These are phyloP conservation scores for Andrena minutula DNA, from an alignment of 2,888 invertebrate species.

Conservation along the genomic window DNA sequence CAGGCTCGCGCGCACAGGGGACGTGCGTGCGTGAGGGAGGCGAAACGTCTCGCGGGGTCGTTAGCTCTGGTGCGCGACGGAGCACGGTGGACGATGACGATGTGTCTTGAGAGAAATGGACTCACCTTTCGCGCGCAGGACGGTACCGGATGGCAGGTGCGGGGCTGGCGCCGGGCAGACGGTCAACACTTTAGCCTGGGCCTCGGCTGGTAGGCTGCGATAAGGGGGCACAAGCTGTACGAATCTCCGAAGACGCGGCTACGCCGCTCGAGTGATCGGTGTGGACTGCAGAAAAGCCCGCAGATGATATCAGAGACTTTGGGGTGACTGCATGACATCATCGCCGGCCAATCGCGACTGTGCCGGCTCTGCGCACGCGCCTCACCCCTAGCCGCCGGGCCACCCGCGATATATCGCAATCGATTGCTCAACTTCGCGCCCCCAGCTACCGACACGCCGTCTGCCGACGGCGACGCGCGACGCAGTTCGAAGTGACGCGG, in stretches of 20 bases:
- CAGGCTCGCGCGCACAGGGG: slow-evolving; percentile 27
- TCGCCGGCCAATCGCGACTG: slow-evolving; percentile 78
- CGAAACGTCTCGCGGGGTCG: slow-evolving; percentile 58
- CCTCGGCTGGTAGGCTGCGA: not conserved
- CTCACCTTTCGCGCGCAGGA: slow-evolving; percentile 64
- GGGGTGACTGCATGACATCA: slow-evolving; percentile 84
- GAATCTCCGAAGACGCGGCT: slow-evolving; percentile 76
- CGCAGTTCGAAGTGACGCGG: slow-evolving; percentile 62
- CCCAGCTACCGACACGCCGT: slow-evolving; percentile 55
- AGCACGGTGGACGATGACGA: slow-evolving; percentile 25
- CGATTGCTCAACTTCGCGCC: slow-evolving; percentile 81
- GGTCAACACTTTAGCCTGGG: slow-evolving; percentile 43
- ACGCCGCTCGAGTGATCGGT: slow-evolving; percentile 82
- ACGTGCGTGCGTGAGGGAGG: slow-evolving; percentile 41
- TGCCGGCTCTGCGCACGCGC: slow-evolving; percentile 64
- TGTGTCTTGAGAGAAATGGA: slow-evolving; percentile 58
- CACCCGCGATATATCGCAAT: slow-evolving; percentile 83
- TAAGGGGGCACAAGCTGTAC: slow-evolving; percentile 56
- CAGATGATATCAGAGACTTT: slow-evolving; percentile 83
- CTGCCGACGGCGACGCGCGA: not conserved
- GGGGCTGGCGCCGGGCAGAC: slow-evolving; percentile 48
- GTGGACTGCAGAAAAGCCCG: slow-evolving; percentile 84
- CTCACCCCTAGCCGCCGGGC: slow-evolving; percentile 60
- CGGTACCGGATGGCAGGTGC: slow-evolving; percentile 43
- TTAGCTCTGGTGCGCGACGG: slow-evolving; percentile 45